phyloP scores from a whole-genome alignment of 64 coral and sea anemone genomes.

The Montipora foliosa region DNA sequence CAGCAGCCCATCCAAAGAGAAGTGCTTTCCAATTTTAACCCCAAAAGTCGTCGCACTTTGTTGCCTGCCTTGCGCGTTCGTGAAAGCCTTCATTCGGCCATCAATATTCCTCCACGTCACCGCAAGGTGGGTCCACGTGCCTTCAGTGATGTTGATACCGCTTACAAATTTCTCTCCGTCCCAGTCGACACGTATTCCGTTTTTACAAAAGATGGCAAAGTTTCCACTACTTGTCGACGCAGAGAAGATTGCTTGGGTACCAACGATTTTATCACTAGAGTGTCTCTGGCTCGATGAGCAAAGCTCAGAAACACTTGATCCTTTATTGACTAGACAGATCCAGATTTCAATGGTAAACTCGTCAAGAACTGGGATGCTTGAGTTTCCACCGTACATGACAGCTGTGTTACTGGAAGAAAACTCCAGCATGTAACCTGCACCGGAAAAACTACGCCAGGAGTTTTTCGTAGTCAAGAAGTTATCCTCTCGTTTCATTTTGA shows the following conservation, averaged over 20 bases:
- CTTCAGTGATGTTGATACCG: constrained; percentile 68
- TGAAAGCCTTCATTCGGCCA: constrained; percentile 74
- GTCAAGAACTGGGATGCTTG: constrained; percentile 63
- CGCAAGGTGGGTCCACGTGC: constrained; percentile 82
- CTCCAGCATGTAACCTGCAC: constrained; percentile 83
- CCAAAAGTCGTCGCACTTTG: constrained; percentile 54
- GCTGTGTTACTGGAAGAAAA: constrained; percentile 64
- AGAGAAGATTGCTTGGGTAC: constrained; percentile 68
- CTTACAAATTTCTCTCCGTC: constrained; percentile 47
- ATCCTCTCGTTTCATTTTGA: constrained; percentile 23
- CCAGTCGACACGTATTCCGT: constrained; percentile 58
- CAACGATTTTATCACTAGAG: neutral
- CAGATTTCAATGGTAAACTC: constrained; percentile 94
- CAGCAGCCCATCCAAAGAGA: constrained; percentile 70
- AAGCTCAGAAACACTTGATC: neutral
- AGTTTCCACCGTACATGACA: constrained; percentile 47
- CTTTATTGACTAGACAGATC: constrained; percentile 77
- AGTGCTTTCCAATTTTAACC: constrained; percentile 45
- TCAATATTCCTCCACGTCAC: constrained; percentile 84
- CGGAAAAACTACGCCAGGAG: constrained; percentile 66
- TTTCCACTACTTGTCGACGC: constrained; percentile 29
- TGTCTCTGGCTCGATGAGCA: constrained; percentile 38
- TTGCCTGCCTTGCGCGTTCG: constrained; percentile 20
- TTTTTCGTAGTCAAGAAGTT: constrained; percentile 58
- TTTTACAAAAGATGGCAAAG: constrained; percentile 72